These are phyloP conservation scores for Graphium colonna DNA, from an alignment of 2,888 invertebrate species.

Conservation along the genomic window DNA sequence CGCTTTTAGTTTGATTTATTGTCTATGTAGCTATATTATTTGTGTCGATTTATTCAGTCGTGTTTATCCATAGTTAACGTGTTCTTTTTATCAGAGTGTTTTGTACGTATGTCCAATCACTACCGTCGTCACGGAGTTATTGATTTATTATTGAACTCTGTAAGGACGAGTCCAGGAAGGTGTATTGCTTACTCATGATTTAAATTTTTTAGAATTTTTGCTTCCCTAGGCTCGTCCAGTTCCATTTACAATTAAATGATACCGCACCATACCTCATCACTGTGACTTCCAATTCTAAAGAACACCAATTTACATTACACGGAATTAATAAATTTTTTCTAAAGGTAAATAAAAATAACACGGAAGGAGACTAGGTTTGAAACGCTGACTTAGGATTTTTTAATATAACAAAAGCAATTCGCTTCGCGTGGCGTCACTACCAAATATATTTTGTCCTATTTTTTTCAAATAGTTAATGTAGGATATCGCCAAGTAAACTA, in stretches of 20 bases:
- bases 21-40: too few relatives aligned
- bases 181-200: too few relatives aligned
- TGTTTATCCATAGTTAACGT: too few relatives aligned
- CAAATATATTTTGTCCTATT: constrained; percentile 46
- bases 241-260: constrained; percentile 15
- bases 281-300: constrained; percentile 25
- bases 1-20: too few relatives aligned
- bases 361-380: constrained; percentile 11
- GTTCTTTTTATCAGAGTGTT: too few relatives aligned
- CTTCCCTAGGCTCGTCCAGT: constrained; percentile 16
- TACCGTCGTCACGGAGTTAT: background rate
- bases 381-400: constrained; percentile 13
- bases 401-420: constrained; percentile 11
- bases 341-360: background rate
- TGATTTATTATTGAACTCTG: constrained; percentile 5
- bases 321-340: background rate
- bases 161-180: constrained; percentile 14
- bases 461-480: constrained; percentile 41
- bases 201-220: background rate
- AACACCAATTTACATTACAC: constrained; percentile 23
- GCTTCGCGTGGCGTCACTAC: constrained; percentile 36
- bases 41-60: too few relatives aligned
- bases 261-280: constrained; percentile 28
- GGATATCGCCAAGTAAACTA: constrained; percentile 42
- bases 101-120: constrained; percentile 8